Base-by-base conservation (phyloP, 2,888 invertebrate species). In the Stenodera caucasica region DNA sequence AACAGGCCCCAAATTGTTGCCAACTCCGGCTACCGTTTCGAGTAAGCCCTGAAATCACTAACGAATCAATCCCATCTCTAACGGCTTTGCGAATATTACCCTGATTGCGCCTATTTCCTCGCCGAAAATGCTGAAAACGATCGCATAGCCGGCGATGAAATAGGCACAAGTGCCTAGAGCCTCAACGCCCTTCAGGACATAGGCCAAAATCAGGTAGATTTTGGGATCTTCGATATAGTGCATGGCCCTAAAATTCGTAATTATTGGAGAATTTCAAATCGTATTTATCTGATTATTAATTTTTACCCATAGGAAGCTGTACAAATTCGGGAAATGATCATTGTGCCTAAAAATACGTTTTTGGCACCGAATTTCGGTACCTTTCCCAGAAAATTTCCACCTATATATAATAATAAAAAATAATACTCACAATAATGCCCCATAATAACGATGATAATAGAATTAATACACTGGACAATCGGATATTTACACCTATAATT, bases 1-100 rank as follows among this genome's bases (percentile, higher is more conserved):
- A 2, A 90, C 89, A 0, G 91, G 91, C 5, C 91, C 90, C 5
- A 88, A 85, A 65, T 89, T 89, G 86, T 90, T 86, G 29, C 91
- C 91, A 1, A 91, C 80, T 0, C 90, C 90, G 21, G 88, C 88
- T 70, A 89, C 90, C 0, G 90, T 89, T 79, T 91, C 91, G 62
- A 90, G 76, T 63, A 88, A 85, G 21, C 90, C 90, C 85, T 85
- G 69, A 6, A 73, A 74, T 37, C n/a, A n/a, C n/a, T 18, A n/a
- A 30, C 5, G 2, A 26, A 30, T 18, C n/a, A n/a, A 18, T 51
- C n/a, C 29, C 12, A 30, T 32, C 50, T 49, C n/a, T 14, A 29
- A 11, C 11, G 29, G 30, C 29, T 12, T 50, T 56, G n/a, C 15
- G 23, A 23, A 15, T 15, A 50, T 50, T 60, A 60, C 60, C 40